These are phyloP conservation scores for Recurvirostra avosetta DNA, from an alignment of 2,113 vertebrate genomes.

Conservation along the genomic window DNA sequence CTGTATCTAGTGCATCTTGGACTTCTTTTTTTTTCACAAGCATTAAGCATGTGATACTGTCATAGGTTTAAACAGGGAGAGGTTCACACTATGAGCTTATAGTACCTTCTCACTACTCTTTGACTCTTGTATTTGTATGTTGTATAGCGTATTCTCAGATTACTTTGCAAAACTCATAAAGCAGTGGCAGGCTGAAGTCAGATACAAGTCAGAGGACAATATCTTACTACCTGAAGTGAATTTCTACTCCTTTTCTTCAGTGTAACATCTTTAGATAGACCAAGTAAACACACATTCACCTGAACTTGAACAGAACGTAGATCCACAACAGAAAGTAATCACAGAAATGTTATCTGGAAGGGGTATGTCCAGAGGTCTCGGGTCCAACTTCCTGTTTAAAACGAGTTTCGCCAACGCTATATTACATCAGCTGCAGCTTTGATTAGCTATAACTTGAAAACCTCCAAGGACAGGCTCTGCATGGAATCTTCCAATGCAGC, in stretches of 20 bases:
- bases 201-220: background rate
- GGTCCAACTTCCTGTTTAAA: background rate
- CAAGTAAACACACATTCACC: background rate
- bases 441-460: background rate
- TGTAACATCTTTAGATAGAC: background rate
- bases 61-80: background rate
- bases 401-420: background rate
- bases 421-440: background rate
- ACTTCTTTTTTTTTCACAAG: background rate
- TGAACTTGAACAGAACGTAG: background rate
- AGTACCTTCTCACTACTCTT: background rate
- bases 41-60: background rate
- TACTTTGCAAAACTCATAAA: accelerated
- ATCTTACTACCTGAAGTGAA: background rate
- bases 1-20: background rate
- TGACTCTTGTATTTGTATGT: background rate
- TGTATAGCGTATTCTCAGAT: background rate
- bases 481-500: background rate
- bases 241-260: background rate
- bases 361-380: background rate
- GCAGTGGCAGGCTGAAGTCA: background rate
- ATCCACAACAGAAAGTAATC: background rate
- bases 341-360: background rate
- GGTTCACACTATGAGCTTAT: background rate
- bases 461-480: background rate